phyloP scores from a whole-genome alignment of 2,113 vertebrate species.

The Pelusios castaneus region DNA sequence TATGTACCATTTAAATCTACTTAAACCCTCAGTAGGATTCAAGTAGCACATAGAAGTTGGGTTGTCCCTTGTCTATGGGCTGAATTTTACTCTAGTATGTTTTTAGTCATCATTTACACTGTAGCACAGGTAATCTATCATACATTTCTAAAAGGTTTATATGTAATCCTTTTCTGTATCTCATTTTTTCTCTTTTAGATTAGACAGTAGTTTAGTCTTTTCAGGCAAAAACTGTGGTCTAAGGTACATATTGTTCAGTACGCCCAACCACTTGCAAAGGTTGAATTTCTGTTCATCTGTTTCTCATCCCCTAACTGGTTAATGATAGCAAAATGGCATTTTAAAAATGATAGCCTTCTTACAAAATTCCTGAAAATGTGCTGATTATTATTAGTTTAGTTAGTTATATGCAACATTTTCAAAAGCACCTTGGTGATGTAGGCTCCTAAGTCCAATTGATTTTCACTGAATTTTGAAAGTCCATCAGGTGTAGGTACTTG shows the following conservation, averaged over 20 bases:
- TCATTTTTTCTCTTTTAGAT: background rate
- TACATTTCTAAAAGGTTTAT: background rate
- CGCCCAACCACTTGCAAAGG: background rate
- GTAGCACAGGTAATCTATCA: background rate
- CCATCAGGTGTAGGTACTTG: background rate
- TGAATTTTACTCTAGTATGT: background rate
- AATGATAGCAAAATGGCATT: background rate
- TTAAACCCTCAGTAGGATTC: background rate
- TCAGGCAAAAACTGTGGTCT: background rate
- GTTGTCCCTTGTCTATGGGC: background rate
- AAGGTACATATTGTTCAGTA: background rate
- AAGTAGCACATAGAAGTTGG: background rate
- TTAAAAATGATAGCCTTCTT: background rate
- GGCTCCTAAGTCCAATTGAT: background rate
- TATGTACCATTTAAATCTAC: background rate
- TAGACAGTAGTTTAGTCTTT: background rate
- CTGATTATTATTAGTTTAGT: background rate
- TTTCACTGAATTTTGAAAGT: background rate
- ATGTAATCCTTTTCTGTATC: background rate
- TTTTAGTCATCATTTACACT: background rate
- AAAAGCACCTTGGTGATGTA: background rate
- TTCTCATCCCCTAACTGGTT: background rate
- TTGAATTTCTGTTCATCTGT: background rate
- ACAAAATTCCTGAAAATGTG: background rate
- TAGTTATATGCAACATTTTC: background rate